A percentile compares a stretch with the other conserved stretches of the same genome.
These are phyloP conservation scores for Caenorhabditis afra DNA, from an alignment of 2,888 invertebrate genomes.

Conservation along the genomic window DNA sequence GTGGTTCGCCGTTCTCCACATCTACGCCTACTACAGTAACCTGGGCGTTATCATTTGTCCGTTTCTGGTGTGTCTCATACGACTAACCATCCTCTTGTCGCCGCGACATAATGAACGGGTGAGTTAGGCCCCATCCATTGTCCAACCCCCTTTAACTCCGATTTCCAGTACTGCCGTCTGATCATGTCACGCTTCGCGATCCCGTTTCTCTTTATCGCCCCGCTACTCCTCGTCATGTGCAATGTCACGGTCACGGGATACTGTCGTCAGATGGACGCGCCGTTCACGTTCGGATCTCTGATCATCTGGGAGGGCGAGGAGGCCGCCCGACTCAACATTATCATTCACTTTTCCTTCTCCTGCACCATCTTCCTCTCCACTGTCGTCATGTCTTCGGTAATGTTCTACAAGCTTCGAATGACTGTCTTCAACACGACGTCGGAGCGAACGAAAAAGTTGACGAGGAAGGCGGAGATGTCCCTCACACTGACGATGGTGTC, in stretches of 20 bases:
- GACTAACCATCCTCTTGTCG: conserved; percentile 43
- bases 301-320: conserved; percentile 29
- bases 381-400: conserved; percentile 17
- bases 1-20: conserved; percentile 6
- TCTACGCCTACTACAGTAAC: conserved; percentile 39
- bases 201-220: conserved; percentile 41
- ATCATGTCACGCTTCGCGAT: conserved; percentile 35
- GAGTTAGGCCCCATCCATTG: too few species aligned
- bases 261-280: conserved; percentile 39
- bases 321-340: conserved; percentile 6
- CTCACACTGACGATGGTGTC: conserved; percentile 38
- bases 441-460: conserved; percentile 25
- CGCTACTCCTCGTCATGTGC: conserved; percentile 25
- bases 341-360: conserved; percentile 28
- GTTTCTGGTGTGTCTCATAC: conserved; percentile 41
- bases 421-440: conserved; percentile 19
- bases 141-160: too few species aligned
- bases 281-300: conserved; percentile 45
- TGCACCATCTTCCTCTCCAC: conserved; percentile 6
- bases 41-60: conserved; percentile 45
- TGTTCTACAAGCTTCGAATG: conserved; percentile 44
- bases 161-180: conserved; percentile 37
- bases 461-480: conserved; percentile 33
- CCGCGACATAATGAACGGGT: conserved; percentile 49
- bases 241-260: conserved; percentile 20